A percentile compares a stretch with the other conserved stretches of the same genome.
These are phyloP conservation scores for Myotis vivesi DNA, from an alignment of 2,797 vertebrate genomes.

Conservation along the genomic window DNA sequence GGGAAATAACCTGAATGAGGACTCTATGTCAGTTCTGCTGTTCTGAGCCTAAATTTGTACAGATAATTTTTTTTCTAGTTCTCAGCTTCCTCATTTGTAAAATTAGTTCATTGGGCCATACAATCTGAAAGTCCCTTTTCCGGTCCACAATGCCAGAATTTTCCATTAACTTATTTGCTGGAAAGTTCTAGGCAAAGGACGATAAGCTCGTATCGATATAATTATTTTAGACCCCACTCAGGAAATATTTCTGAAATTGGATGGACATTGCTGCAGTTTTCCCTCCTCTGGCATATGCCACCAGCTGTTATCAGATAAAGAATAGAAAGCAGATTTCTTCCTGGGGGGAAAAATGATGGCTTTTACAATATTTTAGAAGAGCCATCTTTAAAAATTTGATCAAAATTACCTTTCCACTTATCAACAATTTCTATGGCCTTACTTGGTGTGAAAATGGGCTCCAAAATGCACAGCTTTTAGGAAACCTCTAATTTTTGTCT, in stretches of 20 bases:
- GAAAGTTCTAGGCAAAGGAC: neutral
- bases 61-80: neutral
- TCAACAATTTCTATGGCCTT: neutral
- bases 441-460: neutral
- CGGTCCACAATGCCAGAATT: neutral
- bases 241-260: neutral
- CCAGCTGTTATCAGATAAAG: neutral
- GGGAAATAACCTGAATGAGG: neutral
- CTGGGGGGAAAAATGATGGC: neutral
- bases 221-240: neutral
- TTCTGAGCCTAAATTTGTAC: neutral
- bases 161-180: neutral
- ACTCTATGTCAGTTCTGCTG: neutral
- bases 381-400: neutral
- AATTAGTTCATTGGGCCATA: neutral
- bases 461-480: neutral
- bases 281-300: neutral
- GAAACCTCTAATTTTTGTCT: neutral
- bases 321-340: neutral
- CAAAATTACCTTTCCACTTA: neutral
- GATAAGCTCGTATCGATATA: neutral
- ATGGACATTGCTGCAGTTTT: neutral
- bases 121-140: neutral
- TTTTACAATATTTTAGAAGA: conserved; percentile 25
- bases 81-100: neutral